These are phyloP conservation scores for Lacanobia wlatinum DNA, from an alignment of 2,888 invertebrate species.

Conservation along the genomic window DNA sequence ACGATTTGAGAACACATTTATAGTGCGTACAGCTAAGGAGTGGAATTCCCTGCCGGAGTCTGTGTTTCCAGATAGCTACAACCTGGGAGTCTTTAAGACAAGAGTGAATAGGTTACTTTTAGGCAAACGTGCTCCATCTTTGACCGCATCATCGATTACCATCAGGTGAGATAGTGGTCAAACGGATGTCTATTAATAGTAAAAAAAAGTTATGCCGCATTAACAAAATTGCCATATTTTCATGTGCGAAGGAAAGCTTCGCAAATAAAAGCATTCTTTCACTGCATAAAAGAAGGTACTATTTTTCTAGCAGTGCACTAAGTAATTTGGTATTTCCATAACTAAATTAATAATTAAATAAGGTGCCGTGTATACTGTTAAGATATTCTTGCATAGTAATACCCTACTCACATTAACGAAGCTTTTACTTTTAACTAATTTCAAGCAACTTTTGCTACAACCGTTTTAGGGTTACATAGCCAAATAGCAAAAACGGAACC, in stretches of 20 bases:
- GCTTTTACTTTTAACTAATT: constrained; percentile 12
- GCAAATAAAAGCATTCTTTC: not conserved
- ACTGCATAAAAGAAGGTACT: not conserved
- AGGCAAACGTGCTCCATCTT: too few relatives aligned
- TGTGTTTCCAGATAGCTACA: too few relatives aligned
- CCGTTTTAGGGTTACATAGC: not conserved
- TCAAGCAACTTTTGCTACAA: not conserved
- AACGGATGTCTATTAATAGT: too few relatives aligned
- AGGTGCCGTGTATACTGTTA: not conserved
- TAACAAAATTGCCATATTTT: too few relatives aligned
- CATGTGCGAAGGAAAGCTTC: not conserved
- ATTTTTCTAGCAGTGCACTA: not conserved
- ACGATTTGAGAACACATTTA: too few relatives aligned
- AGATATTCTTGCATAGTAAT: constrained; percentile 24
- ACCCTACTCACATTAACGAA: not conserved
- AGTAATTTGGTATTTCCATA: not conserved
- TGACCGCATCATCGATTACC: too few relatives aligned
- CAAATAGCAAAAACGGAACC: not conserved
- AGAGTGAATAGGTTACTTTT: too few relatives aligned
- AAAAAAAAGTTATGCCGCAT: too few relatives aligned
- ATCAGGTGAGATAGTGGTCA: too few relatives aligned
- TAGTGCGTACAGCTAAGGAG: too few relatives aligned
- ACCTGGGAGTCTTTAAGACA: too few relatives aligned
- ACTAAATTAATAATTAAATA: constrained; percentile 9
- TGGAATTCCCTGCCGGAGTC: too few relatives aligned